Percentiles rank a stretch among this genome's conserved stretches.
Conservation (phyloP, 2,888 invertebrate species). For the Diplazon laetatorius region DNA sequence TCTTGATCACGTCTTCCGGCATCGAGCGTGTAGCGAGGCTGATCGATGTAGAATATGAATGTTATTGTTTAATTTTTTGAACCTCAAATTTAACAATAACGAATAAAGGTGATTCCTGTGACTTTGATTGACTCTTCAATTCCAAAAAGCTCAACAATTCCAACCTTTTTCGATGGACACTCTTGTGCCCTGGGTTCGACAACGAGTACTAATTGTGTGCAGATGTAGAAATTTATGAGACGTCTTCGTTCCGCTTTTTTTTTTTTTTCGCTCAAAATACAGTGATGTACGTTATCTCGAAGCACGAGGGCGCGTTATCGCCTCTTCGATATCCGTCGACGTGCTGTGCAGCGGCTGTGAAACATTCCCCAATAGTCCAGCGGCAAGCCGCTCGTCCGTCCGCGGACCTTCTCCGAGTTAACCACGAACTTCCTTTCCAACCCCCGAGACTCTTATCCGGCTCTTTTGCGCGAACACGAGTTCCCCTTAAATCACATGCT, state of each 20-base stretch:
- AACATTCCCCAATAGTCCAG: slow-evolving; percentile 41
- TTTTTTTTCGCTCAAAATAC: slow-evolving; percentile 30
- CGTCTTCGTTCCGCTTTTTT: slow-evolving; percentile 26
- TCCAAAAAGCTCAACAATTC: slow-evolving; percentile 28
- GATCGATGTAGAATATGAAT: neutral
- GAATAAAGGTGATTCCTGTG: slow-evolving; percentile 32
- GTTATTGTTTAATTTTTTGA: too few species aligned
- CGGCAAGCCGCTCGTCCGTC: slow-evolving; percentile 33
- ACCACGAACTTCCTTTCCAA: slow-evolving; percentile 62
- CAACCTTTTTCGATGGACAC: slow-evolving; percentile 28
- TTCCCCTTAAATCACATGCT: slow-evolving; percentile 72
- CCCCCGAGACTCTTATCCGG: slow-evolving; percentile 65
- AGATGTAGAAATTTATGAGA: neutral
- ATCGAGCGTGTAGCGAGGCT: neutral
- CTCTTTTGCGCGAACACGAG: slow-evolving; percentile 72
- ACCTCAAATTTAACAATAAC: slow-evolving; percentile 14
- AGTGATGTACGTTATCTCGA: slow-evolving; percentile 28
- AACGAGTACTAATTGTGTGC: slow-evolving; percentile 29
- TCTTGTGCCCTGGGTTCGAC: slow-evolving; percentile 2
- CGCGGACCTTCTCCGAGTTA: slow-evolving; percentile 42
- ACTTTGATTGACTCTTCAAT: slow-evolving; percentile 48
- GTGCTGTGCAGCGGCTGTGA: slow-evolving; percentile 38
- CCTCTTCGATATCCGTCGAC: slow-evolving; percentile 41
- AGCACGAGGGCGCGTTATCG: slow-evolving; percentile 43
- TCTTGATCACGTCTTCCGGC: neutral